phyloP scores from a whole-genome alignment of 2,888 invertebrate genomes.

The Tetragnatha montana region DNA sequence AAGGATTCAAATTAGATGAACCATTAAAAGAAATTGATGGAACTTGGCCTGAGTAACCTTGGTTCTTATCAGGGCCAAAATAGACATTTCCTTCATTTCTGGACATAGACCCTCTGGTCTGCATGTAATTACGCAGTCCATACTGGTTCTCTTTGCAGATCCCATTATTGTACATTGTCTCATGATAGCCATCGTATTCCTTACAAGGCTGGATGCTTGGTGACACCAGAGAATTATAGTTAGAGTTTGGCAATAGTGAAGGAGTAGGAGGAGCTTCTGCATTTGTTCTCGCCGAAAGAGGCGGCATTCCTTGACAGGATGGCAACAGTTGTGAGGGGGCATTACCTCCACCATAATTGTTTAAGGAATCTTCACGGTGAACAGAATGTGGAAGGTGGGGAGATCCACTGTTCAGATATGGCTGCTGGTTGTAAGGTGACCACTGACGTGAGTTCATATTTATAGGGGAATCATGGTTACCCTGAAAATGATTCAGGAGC shows the following conservation, averaged over 20 bases:
- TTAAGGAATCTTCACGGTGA: constrained; percentile 55
- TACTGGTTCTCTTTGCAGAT: constrained; percentile 56
- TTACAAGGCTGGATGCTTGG: constrained; percentile 35
- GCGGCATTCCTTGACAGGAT: constrained; percentile 43
- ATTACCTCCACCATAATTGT: constrained; percentile 48
- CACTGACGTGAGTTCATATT: constrained; percentile 64
- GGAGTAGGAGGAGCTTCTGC: constrained; percentile 5
- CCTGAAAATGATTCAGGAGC: constrained; percentile 69
- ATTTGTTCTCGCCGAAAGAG: constrained; percentile 19
- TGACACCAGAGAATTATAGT: constrained; percentile 38
- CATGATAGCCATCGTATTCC: constrained; percentile 42
- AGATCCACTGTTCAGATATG: constrained; percentile 48
- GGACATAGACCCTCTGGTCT: constrained; percentile 19
- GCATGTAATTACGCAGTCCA: constrained; percentile 22
- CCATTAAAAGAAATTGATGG: background rate
- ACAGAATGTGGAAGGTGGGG: constrained; percentile 45
- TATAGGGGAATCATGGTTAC: constrained; percentile 41
- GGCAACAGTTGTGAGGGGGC: constrained; percentile 23
- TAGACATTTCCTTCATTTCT: constrained; percentile 49
- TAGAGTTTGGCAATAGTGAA: constrained; percentile 17
- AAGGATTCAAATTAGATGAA: constrained; percentile 11
- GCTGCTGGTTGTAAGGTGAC: constrained; percentile 51
- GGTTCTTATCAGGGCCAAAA: constrained; percentile 25
- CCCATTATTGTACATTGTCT: constrained; percentile 47
- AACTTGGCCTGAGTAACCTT: constrained; percentile 3